Evolutionary conservation across 23 tunicate genomes (phyloP).

Genomic region (Trididemnum clinides): DNA sequence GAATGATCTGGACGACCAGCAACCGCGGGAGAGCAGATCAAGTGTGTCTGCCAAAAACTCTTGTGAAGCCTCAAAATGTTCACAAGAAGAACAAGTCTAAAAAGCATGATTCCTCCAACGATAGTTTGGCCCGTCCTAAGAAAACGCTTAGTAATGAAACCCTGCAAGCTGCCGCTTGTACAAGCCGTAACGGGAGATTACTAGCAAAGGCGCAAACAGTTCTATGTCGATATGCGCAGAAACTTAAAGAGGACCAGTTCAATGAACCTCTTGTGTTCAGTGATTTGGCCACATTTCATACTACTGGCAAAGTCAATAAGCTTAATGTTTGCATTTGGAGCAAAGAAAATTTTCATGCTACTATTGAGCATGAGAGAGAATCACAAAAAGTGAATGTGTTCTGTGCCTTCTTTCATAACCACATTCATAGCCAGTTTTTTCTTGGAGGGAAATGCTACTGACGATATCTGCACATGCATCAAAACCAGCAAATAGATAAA

Average conservation of each 20-base stretch:
- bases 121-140: slow-evolving; percentile 10
- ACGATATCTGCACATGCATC: slow-evolving; percentile 31
- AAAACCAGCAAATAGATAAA: background rate
- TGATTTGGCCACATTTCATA: slow-evolving; percentile 33
- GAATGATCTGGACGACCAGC: slow-evolving; percentile 19
- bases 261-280: slow-evolving; percentile 27
- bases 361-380: slow-evolving; percentile 20
- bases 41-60: slow-evolving; percentile 10
- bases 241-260: slow-evolving; percentile 28
- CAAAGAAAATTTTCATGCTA: background rate
- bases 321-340: slow-evolving; percentile 30
- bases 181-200: slow-evolving; percentile 21
- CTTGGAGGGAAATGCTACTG: too few relatives aligned
- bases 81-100: slow-evolving; percentile 25
- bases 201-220: slow-evolving; percentile 5
- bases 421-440: slow-evolving; percentile 18
- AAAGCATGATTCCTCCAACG: background rate
- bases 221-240: slow-evolving; percentile 18
- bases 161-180: slow-evolving; percentile 21
- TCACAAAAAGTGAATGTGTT: slow-evolving; percentile 34
- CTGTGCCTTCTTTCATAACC: slow-evolving; percentile 28
- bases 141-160: slow-evolving; percentile 28
- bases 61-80: background rate
- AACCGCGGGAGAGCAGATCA: background rate
- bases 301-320: slow-evolving; percentile 29